Evolutionary conservation across 2,888 invertebrate genomes (phyloP).

Genomic region (Drosophila borealis): DNA sequence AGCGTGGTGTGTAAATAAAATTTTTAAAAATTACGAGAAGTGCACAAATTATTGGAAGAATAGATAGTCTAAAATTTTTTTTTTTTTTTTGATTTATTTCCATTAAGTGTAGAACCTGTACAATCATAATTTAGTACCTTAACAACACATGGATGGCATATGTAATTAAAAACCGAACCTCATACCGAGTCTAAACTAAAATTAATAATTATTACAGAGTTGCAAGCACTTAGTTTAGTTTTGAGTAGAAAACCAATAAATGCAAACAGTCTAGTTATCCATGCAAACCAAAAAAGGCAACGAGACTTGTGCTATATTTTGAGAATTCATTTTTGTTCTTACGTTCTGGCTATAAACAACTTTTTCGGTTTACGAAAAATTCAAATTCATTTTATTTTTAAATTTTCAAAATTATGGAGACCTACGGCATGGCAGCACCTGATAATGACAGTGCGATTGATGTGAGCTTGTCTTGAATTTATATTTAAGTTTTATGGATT

Average conservation of each 20-base stretch:
- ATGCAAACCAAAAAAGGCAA: not conserved
- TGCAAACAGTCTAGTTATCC: conserved; percentile 14
- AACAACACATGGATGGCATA: too few species aligned
- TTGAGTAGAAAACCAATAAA: not conserved
- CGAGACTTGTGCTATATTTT: not conserved
- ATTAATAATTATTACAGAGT: too few species aligned
- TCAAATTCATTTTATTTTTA: conserved; percentile 18
- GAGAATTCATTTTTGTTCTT: not conserved
- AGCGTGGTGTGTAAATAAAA: too few species aligned
- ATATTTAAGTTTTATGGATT: too few species aligned
- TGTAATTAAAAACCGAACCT: too few species aligned
- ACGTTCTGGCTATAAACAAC: conserved; percentile 3
- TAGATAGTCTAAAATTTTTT: too few species aligned
- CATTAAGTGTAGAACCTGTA: too few species aligned
- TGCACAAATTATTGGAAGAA: too few species aligned
- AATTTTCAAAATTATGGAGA: conserved; percentile 34
- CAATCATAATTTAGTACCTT: too few species aligned
- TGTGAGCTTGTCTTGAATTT: not conserved
- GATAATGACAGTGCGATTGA: conserved; percentile 18
- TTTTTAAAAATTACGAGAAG: too few species aligned
- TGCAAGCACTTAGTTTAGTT: conserved; percentile 10
- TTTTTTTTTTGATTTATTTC: too few species aligned
- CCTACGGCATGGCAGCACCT: conserved; percentile 35
- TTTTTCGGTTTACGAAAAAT: conserved; percentile 18
- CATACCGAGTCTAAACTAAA: too few species aligned